Base-by-base conservation (phyloP, 35 echinoderm and acorn worm genomes). In the Chiridota heheva region DNA sequence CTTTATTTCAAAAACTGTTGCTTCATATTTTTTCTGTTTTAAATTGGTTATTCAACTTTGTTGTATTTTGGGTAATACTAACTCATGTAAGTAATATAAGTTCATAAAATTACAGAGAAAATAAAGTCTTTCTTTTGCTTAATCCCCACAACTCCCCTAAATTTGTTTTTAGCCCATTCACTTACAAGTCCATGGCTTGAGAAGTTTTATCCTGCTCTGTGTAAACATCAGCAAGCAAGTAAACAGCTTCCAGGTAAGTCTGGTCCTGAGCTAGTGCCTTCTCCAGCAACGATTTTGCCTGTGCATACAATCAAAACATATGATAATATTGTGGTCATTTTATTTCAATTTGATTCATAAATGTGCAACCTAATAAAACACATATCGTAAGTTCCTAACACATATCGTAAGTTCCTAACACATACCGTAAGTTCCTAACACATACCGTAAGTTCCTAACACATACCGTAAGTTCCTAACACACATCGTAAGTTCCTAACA, bases 221-320 rank as follows among this genome's bases (percentile, higher is more conserved):
- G 13, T 85, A 68, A 1, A 98, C 80, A 20, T 98, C 87, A 27
- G 70, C 89, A 20, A 92, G 59, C 4, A 98, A 68, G 42, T 98
- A 98, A 26, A 91, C 81, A 3, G 95, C 95, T 18, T 91, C 89
- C 2, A 98, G 62, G 33, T 90, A 88, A 1, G 85, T 88, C 0
- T 85, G 62, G 28, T 98, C 95, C 45, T 88, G 69, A 8, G 80
- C 46, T 53, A 98, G 47, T 5, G 86, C 89, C 36, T 91, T 88
- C 76, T 98, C 89, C 33, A 98, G 69, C 42, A 86, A 76, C 0
- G 85, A 49, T 63, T 89, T 98, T 36, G 95, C 95, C 95, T 98
- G 75, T 7, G 82, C 58, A 51, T 46, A 31, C 28, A 60, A 58
- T 33, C 31, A 57, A 46, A 33, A 64, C 8, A 8, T 12, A 64